phyloP scores from a whole-genome alignment of 2,888 invertebrate species.

The Sarcophaga variegata region DNA sequence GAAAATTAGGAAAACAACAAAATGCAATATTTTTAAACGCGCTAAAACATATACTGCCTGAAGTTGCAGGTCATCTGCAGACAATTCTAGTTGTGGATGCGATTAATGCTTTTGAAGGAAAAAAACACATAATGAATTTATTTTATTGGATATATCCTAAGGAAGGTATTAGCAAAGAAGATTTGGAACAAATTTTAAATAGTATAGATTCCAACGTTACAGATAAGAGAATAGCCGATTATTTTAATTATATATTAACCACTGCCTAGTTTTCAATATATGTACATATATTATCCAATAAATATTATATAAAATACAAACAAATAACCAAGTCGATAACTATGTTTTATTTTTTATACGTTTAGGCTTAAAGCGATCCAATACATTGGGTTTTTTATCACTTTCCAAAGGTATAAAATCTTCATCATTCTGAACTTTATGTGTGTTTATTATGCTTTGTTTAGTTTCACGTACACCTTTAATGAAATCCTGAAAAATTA shows the following conservation, averaged over 20 bases:
- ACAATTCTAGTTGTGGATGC: slow-evolving; percentile 79
- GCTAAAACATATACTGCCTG: slow-evolving; percentile 81
- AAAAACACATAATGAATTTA: slow-evolving; percentile 83
- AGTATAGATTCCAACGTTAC: slow-evolving; percentile 54
- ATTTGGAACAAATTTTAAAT: slow-evolving; percentile 46
- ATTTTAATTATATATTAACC: slow-evolving; percentile 75
- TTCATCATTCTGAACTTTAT: slow-evolving; percentile 75
- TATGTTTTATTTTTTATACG: slow-evolving; percentile 74
- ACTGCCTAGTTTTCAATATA: slow-evolving; percentile 25
- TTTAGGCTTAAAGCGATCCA: slow-evolving; percentile 88
- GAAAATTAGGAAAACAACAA: slow-evolving; percentile 84
- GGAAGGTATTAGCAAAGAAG: slow-evolving; percentile 9
- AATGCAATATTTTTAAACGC: slow-evolving; percentile 83
- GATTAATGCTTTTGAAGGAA: slow-evolving; percentile 80
- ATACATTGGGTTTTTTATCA: slow-evolving; percentile 80
- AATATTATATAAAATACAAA: slow-evolving; percentile 29
- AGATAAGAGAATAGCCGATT: slow-evolving; percentile 74
- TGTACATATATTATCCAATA: slow-evolving; percentile 11
- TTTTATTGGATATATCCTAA: slow-evolving; percentile 82
- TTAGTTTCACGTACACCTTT: slow-evolving; percentile 82
- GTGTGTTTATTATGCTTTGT: slow-evolving; percentile 76
- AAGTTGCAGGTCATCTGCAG: slow-evolving; percentile 81
- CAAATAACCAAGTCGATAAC: slow-evolving; percentile 2
- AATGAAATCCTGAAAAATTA: slow-evolving; percentile 83
- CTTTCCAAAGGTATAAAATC: slow-evolving; percentile 74